These are phyloP conservation scores for Aythya fuligula DNA, from an alignment of 2,797 vertebrate genomes.

Conservation along the genomic window DNA sequence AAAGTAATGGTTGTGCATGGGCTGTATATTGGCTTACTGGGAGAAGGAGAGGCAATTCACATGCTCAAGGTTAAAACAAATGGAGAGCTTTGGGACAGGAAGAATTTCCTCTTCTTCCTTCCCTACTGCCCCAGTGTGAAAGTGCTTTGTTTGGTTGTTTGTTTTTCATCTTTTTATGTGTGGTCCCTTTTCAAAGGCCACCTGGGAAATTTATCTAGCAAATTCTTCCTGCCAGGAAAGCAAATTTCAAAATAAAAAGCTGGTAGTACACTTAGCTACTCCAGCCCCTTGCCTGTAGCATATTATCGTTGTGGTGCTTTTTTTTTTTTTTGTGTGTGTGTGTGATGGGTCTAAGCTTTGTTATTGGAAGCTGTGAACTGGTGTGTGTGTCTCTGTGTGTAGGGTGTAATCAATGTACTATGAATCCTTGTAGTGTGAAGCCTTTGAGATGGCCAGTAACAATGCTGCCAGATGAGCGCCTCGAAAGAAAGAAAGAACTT, in stretches of 20 bases:
- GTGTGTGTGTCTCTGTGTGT: background rate
- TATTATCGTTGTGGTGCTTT: background rate
- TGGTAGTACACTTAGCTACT: background rate
- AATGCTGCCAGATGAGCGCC: accelerated
- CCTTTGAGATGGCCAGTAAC: background rate
- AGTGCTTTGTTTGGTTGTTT: background rate
- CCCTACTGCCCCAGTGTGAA: background rate
- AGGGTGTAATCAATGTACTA: background rate
- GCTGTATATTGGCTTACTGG: background rate
- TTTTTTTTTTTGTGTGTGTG: background rate
- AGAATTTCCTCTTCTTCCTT: conserved; percentile 1
- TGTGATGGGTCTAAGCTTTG: background rate
- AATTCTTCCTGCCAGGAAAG: background rate
- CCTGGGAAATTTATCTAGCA: background rate
- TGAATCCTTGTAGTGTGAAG: background rate
- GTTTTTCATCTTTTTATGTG: background rate
- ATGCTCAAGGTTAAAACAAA: background rate
- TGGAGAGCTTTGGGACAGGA: background rate
- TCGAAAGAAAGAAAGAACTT: background rate
- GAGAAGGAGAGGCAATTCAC: background rate
- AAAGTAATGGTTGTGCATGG: background rate
- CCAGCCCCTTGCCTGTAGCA: background rate
- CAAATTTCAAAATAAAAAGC: background rate
- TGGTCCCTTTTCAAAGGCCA: background rate
- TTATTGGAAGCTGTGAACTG: background rate